Base-by-base conservation (phyloP, 1,140 invertebrate genomes). In the Drosophila leontia region DNA sequence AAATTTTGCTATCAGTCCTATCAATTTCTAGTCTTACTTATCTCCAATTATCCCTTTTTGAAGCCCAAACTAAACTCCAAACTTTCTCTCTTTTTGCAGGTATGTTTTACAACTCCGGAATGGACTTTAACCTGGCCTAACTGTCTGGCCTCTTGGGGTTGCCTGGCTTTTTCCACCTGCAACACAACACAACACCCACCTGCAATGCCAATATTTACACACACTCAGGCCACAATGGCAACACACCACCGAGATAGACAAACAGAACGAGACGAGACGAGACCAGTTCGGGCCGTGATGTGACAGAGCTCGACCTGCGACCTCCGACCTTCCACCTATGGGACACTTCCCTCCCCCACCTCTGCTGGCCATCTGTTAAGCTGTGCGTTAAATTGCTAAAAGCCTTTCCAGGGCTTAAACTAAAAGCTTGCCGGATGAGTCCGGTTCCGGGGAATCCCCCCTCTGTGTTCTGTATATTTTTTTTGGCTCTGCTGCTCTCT, bases 361-460 rank as follows among this genome's bases (percentile, higher is more conserved):
- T 9, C 26, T 32, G n/a, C 17, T 35, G 35, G 19, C 53, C 72
- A 85, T 63, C 75, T 88, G 85, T 88, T 90, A 88, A 88, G 85
- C 85, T 88, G 85, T 79, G 84, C 85, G 85, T 90, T 88, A 88
- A 88, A 88, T 88, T 88, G 84, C 85, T 90, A 90, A 88, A 88
- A 88, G 84, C 84, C 81, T 75, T 64, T 67, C 55, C 80, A 37
- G 79, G 75, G 85, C 84, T 88, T 83, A 74, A 90, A 85, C 85
- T 84, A 79, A 88, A 83, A 88, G 84, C 84, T 74, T 53, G 13
- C 59, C 51, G 41, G 34, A 34, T 70, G 35, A 32, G 37, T 44
- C 51, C 37, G 2, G 12, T 26, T 63, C 47, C 23, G 19, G 56
- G 15, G 23, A 12, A 13, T 15, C 42, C 39, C 37, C 59, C 50